Conservation (phyloP, 92 coral and sea anemone species). For the Plumapathes pennacea region DNA sequence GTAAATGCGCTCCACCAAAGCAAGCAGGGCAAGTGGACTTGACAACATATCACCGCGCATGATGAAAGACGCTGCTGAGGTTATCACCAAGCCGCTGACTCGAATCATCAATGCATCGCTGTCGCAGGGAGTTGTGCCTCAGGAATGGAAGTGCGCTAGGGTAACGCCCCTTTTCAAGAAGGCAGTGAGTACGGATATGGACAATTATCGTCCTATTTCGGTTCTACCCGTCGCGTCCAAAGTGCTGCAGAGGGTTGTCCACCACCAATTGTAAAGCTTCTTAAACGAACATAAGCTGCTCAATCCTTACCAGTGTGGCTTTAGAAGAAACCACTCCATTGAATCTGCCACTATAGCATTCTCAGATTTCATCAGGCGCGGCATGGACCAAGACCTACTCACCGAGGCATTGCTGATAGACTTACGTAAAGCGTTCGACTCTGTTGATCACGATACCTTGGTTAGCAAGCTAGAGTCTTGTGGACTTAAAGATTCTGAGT, state of each 20-base stretch:
- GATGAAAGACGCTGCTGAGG: slow-evolving; percentile 26
- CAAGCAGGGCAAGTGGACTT: slow-evolving; percentile 30
- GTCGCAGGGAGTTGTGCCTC: slow-evolving; percentile 24
- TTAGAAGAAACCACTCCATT: slow-evolving; percentile 51
- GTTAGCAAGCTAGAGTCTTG: slow-evolving; percentile 15
- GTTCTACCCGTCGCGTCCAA: slow-evolving; percentile 44
- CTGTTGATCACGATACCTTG: slow-evolving; percentile 28
- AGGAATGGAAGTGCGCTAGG: slow-evolving; percentile 48
- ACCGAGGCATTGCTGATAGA: slow-evolving; percentile 68
- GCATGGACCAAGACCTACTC: slow-evolving; percentile 54
- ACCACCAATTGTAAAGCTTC: slow-evolving; percentile 29
- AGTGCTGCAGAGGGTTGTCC: slow-evolving; percentile 49
- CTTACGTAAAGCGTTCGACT: slow-evolving; percentile 58
- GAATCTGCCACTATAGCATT: slow-evolving; percentile 47
- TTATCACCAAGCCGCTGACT: slow-evolving; percentile 44
- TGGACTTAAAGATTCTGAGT: slow-evolving; percentile 23
- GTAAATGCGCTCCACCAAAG: slow-evolving; percentile 16
- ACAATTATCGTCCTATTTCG: slow-evolving; percentile 64
- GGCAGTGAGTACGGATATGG: slow-evolving; percentile 43
- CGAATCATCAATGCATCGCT: slow-evolving; percentile 43
- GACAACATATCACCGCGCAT: slow-evolving; percentile 24
- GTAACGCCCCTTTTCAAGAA: slow-evolving; percentile 60
- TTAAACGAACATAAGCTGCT: slow-evolving; percentile 31
- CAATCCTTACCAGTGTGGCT: slow-evolving; percentile 61
- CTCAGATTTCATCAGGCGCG: slow-evolving; percentile 53